Base-by-base conservation (phyloP, 2,888 invertebrate genomes). In the Microchrysa polita region DNA sequence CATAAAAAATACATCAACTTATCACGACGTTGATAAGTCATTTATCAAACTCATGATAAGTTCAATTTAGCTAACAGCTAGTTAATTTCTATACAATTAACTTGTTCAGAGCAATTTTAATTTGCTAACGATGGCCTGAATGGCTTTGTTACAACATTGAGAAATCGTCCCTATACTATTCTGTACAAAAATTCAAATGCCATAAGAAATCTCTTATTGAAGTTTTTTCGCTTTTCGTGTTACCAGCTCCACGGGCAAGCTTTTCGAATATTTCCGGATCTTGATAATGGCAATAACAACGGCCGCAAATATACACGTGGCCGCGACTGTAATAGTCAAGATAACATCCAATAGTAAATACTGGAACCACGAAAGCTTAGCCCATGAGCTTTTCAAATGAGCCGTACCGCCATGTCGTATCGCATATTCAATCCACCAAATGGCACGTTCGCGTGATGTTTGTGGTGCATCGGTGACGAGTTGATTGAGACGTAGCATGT, bases 391-490 rank as follows among this genome's bases (percentile, higher is more conserved):
- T 73, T 76, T 75, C n/a, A 78, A 74, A 52, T 78, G 77, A 67
- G 77, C 75, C 7, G 79, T 77, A 72, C 79, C 78, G 55, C 77
- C 77, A 72, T 80, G 77, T 20, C 80, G 61, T 22, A 80, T 76
- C 40, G 78, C 77, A 67, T 79, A 79, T 27, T 80, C 79, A 60
- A 79, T 79, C 79, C 79, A 80, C 80, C 80, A 80, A 55, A 78
- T 73, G 9, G 78, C 80, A 59, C 79, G 77, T 52, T 79, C 79
- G 1, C 78, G 75, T 10, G 79, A 76, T 1, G 76, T 65, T 72
- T 78, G 76, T 53, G 80, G 80, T 42, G 78, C 77, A 63, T 80
- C 80, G 14, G 61, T 42, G 4, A 80, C 22, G 1, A 80, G 23
- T 5, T 61, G 72, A 40, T 77, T 77, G 12, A 80, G 72, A 44